Evolutionary conservation across 2,888 invertebrate genomes (phyloP).

Genomic region (Crossocerus cetratus): DNA sequence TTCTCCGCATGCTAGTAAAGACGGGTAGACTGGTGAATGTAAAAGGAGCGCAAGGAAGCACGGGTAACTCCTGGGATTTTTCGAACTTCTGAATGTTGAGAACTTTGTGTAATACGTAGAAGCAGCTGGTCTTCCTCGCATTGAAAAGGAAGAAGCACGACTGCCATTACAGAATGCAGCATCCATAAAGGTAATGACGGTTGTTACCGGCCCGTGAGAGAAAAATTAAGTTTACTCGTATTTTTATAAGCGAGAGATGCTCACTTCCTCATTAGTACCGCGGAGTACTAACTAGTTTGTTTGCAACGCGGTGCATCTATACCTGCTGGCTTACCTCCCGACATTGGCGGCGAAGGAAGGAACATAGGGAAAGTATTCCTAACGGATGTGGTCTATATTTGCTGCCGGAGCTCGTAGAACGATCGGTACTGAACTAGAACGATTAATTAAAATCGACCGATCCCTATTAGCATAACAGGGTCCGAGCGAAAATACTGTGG

Average conservation of each 20-base stretch:
- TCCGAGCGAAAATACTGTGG: too few species aligned
- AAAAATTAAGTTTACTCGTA: conserved; percentile 1
- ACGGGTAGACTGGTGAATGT: background rate
- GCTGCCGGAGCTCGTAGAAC: too few species aligned
- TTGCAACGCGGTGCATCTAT: background rate
- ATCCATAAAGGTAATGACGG: background rate
- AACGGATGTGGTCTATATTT: too few species aligned
- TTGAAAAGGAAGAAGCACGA: background rate
- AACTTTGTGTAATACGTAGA: background rate
- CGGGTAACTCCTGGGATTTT: too few species aligned
- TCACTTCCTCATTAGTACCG: conserved; percentile 1
- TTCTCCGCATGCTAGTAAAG: background rate
- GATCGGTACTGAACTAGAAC: too few species aligned
- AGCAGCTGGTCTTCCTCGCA: background rate
- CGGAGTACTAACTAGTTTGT: background rate
- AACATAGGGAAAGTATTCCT: too few species aligned
- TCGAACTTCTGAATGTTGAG: too few species aligned
- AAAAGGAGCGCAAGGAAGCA: too few species aligned
- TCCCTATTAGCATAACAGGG: too few species aligned
- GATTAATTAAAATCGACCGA: too few species aligned
- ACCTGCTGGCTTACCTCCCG: too few species aligned
- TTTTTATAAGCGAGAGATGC: background rate
- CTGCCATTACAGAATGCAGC: background rate
- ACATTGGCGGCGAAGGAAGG: too few species aligned
- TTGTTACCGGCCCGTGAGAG: background rate